phyloP scores from a whole-genome alignment of 37 sponge, comb jelly and placozoan genomes.

The Haliclona indistincta region DNA sequence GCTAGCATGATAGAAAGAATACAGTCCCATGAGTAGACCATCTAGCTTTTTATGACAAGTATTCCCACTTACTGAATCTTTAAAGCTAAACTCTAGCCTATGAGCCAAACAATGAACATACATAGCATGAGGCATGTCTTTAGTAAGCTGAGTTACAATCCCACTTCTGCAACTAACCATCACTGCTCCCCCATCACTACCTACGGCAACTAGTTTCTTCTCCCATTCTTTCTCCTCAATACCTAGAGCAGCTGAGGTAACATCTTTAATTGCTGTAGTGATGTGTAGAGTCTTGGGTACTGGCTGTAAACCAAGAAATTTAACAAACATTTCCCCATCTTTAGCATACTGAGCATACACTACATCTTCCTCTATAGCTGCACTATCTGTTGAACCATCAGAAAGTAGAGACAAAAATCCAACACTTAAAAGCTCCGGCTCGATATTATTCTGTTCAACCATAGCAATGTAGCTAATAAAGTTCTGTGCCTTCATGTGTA shows the following conservation, averaged over 20 bases:
- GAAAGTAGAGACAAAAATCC: not conserved
- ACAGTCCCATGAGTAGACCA: not conserved
- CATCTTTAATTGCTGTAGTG: too few species aligned
- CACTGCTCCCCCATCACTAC: constrained; percentile 27
- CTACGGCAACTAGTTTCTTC: constrained; percentile 23
- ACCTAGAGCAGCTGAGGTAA: too few species aligned
- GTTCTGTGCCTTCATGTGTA: too few species aligned
- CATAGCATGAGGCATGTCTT: not conserved
- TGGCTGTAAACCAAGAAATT: too few species aligned
- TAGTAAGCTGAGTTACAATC: not conserved
- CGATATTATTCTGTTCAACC: not conserved
- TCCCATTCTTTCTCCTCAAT: too few species aligned
- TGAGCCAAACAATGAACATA: constrained; percentile 7
- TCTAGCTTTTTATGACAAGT: not conserved
- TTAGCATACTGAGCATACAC: not conserved
- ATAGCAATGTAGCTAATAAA: constrained; percentile 5
- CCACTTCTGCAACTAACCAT: constrained; percentile 5
- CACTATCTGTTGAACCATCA: not conserved
- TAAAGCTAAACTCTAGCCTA: constrained; percentile 6
- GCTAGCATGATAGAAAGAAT: constrained; percentile 9
- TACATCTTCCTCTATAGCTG: not conserved
- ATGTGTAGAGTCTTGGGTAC: too few species aligned
- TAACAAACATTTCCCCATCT: too few species aligned
- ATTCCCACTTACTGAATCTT: not conserved
- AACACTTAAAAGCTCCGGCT: not conserved